Evolutionary conservation across 2,113 vertebrate genomes (phyloP), one percentile per base, ranked within the genome.

Genomic region (Ceyx melanurus): DNA sequence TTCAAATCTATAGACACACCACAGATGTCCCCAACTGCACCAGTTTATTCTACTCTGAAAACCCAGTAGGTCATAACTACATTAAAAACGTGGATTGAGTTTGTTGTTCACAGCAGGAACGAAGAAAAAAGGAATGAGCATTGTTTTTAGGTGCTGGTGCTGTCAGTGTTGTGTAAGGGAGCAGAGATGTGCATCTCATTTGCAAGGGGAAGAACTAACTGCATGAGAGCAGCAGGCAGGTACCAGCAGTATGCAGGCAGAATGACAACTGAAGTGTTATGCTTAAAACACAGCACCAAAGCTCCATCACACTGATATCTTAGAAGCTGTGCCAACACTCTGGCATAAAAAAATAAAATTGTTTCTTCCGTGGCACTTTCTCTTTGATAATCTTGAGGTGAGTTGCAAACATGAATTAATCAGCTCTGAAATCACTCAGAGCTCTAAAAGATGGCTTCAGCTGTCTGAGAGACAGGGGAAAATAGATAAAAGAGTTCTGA

Each of bases 341-440:
- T 66, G 35, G 42, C 76, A 37, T 56, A 57, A 57, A 92, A 85
- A 68, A 91, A 71, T 28, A 51, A 68, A 75, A 25, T 31, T 54
- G 50, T 92, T 89, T 89, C 54, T 94, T 89, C 50, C 73, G 43
- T 70, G 42, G 1, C 42, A 15, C 23, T 14, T 54, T 66, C 35
- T 42, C 54, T 96, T 92, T 89, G 85, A 88, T 91, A 80, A 85
- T 48, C 45, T 85, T 86, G 48, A 54, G 89, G 67, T 13, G 7
- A 46, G 42, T 37, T 31, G 48, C 75, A 80, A 82, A 92, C 71
- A 73, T 37, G 75, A 94, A 94, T 92, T 89, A 80, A 95, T 94
- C 75, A 88, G 82, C 58, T 75, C 46, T 90, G 51, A 67, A 86
- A 76, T 61, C 71, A 31, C n/a, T 81, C 19, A 0, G 4, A 9